phyloP scores from a whole-genome alignment of 2,113 vertebrate genomes.

The Microtus montanus region DNA sequence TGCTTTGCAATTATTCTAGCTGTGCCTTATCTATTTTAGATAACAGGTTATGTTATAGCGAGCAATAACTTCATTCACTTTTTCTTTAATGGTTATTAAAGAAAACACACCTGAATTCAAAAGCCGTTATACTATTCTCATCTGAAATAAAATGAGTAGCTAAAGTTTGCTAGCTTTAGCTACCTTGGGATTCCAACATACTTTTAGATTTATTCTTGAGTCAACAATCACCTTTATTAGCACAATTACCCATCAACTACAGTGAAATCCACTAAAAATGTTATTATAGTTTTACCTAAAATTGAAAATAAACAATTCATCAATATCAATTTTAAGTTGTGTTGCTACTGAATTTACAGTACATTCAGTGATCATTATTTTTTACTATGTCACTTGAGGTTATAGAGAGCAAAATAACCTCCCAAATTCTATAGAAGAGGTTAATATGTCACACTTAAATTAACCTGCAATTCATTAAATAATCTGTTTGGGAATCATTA shows the following conservation, averaged over 20 bases:
- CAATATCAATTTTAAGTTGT: neutral
- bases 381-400: neutral
- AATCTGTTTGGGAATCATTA: slow-evolving; percentile 1
- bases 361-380: neutral
- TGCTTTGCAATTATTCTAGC: neutral
- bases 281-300: slow-evolving; percentile 22
- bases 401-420: neutral
- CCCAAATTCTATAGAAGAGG: neutral
- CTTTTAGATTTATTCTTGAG: slow-evolving; percentile 9
- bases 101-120: neutral
- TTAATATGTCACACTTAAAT: neutral
- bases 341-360: neutral
- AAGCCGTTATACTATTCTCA: neutral
- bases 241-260: neutral
- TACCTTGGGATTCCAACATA: neutral
- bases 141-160: neutral
- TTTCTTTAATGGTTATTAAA: neutral
- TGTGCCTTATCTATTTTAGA: neutral
- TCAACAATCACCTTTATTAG: neutral
- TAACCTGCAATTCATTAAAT: slow-evolving; percentile 16
- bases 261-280: neutral
- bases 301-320: neutral
- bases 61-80: neutral
- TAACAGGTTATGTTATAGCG: neutral
- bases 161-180: neutral